Evolutionary conservation across 2,888 invertebrate genomes (phyloP).

Genomic region (Hemistola chrysoprasaria): DNA sequence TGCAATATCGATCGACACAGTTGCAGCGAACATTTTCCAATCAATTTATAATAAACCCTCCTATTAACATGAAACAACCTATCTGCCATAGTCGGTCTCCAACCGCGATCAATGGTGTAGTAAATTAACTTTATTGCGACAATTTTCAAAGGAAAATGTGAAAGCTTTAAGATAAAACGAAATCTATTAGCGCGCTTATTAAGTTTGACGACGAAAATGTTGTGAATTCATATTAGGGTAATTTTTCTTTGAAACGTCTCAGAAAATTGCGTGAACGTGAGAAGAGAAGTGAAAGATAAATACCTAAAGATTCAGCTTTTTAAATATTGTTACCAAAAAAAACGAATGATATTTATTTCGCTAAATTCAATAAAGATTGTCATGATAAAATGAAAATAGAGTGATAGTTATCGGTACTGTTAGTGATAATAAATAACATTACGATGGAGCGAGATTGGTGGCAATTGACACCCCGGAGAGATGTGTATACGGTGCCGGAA

Average conservation of each 20-base stretch:
- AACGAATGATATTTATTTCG: no score
- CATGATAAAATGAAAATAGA: no score
- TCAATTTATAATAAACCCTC: conserved; percentile 20
- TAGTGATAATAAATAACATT: no score
- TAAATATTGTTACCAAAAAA: no score
- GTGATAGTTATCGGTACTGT: no score
- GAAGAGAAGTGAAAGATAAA: no score
- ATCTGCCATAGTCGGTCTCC: conserved; percentile 13
- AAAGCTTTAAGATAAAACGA: conserved; percentile 6
- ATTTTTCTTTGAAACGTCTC: no score
- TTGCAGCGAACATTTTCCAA: conserved; percentile 24
- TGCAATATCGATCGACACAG: conserved; percentile 30
- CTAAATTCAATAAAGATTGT: no score
- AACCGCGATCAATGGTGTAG: conserved; percentile 11
- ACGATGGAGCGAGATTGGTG: conserved; percentile 76
- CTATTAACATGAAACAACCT: background rate
- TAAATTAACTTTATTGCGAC: conserved; percentile 9
- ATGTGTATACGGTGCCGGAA: conserved; percentile 74
- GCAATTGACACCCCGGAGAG: conserved; percentile 71
- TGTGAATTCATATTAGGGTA: background rate
- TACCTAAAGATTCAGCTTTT: no score
- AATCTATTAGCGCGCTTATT: conserved; percentile 13
- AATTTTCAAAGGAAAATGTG: conserved; percentile 4
- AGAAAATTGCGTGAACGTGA: no score
- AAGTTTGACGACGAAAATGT: conserved; percentile 16